Base-by-base conservation (phyloP, 2,888 invertebrate species). In the Nemoura dubitans region DNA sequence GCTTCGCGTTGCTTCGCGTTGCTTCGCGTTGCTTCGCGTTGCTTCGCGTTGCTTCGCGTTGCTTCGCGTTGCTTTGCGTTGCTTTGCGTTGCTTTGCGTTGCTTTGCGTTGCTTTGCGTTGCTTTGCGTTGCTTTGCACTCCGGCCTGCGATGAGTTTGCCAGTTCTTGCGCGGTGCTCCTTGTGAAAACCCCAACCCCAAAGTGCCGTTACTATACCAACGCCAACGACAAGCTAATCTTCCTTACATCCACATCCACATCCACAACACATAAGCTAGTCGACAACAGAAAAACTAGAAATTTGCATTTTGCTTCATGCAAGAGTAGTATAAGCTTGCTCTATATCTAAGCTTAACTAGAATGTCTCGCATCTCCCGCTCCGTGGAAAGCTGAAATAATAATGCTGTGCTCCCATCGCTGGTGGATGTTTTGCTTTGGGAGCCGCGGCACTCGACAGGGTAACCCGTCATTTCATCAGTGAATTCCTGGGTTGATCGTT, bases 401-500 rank as follows among this genome's bases (percentile, higher is more conserved):
- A 59, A 59, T 59, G 59, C 59, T 59, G 59, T 21, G 59, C 59
- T 59, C 59, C 59, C 59, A 59, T 59, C 59, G 59, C 16, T 59
- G 59, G 2, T 59, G 59, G 16, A 21, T 59, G 59, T 59, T 59
- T 59, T 59, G 59, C 59, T 59, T 59, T 59, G 1, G 59, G 3
- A 21, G 59, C 21, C 59, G 59, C 6, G 16, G 21, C 16, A 21
- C 59, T 59, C 59, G 59, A 21, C 59, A 59, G 16, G 59, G 21
- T 10, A 59, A 59, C 59, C 59, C 59, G 59, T 59, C 59, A 59
- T 59, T 59, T 59, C 59, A 59, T 59, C 59, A 59, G 59, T 59
- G 59, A 59, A 59, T 59, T 59, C 59, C 59, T 59, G 14, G 59
- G 59, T 59, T 59, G 59, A 59, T 59, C 59, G 59, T 59, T 59